Evolutionary conservation across 1,140 invertebrate genomes (phyloP).

Genomic region (Zaprionus kolodkinae): DNA sequence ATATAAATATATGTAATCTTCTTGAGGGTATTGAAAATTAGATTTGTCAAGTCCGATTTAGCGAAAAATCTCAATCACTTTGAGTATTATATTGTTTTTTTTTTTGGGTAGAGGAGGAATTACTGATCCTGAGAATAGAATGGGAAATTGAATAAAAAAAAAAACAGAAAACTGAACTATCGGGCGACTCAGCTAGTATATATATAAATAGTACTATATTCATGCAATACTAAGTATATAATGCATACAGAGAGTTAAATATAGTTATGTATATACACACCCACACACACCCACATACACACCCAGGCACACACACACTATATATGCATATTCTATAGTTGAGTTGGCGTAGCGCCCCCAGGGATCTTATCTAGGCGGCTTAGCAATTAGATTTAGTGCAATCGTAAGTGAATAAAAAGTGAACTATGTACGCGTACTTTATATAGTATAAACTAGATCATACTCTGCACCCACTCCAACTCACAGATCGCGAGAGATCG

Average conservation of each 20-base stretch:
- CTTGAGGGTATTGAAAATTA: neutral
- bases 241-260: conserved; percentile 7
- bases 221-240: conserved; percentile 9
- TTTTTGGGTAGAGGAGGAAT: neutral
- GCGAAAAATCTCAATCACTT: no score
- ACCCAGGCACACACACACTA: conserved; percentile 3
- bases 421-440: conserved; percentile 14
- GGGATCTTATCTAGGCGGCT: conserved; percentile 3
- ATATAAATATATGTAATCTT: neutral
- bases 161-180: neutral
- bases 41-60: neutral
- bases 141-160: neutral
- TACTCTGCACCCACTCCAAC: neutral
- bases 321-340: conserved; percentile 7
- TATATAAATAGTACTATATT: neutral
- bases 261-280: conserved; percentile 1
- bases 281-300: conserved; percentile 1
- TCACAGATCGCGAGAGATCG: conserved; percentile 16
- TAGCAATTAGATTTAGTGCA: conserved; percentile 28
- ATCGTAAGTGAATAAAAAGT: conserved; percentile 8
- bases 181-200: neutral
- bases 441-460: neutral
- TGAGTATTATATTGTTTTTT: neutral
- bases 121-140: no score
- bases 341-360: neutral